Conservation (phyloP, 2,113 vertebrate species). For the Austrofundulus limnaeus region DNA sequence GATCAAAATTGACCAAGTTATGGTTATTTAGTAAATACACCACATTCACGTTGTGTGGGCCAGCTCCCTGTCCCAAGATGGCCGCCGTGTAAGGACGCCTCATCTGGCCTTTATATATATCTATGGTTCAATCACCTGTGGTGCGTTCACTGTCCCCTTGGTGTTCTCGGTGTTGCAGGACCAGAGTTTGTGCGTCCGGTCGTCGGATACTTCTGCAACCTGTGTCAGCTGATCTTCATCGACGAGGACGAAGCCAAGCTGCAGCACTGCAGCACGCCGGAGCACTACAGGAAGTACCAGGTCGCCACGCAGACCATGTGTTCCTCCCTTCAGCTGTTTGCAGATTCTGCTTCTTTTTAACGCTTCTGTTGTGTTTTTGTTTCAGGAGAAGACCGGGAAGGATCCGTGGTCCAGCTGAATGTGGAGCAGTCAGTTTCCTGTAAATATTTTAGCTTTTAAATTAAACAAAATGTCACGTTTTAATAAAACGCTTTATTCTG, state of each 20-base stretch:
- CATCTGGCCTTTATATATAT: too few species aligned
- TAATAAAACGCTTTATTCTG: conserved; percentile 5
- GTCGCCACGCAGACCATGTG: conserved; percentile 6
- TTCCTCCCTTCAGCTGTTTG: background rate
- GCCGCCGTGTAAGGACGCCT: too few species aligned
- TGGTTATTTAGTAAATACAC: too few species aligned
- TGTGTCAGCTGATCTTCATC: conserved; percentile 76
- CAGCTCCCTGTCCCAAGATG: too few species aligned
- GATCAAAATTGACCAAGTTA: too few species aligned
- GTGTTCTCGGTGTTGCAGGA: conserved; percentile 46
- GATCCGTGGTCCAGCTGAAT: conserved; percentile 41
- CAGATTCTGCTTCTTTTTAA: background rate
- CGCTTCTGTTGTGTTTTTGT: background rate
- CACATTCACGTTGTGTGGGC: too few species aligned
- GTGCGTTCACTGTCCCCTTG: background rate
- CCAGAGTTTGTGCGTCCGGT: conserved; percentile 74
- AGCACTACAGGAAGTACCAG: conserved; percentile 73
- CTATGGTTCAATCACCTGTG: too few species aligned
- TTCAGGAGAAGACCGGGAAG: conserved; percentile 58
- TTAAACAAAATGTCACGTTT: background rate
- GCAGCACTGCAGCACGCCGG: conserved; percentile 72
- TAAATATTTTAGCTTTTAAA: background rate
- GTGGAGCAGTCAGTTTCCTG: background rate
- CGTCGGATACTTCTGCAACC: conserved; percentile 74
- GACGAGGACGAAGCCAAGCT: conserved; percentile 77